Conservation (phyloP, 1,140 invertebrate genomes). For the Leptopilina clavipes region DNA sequence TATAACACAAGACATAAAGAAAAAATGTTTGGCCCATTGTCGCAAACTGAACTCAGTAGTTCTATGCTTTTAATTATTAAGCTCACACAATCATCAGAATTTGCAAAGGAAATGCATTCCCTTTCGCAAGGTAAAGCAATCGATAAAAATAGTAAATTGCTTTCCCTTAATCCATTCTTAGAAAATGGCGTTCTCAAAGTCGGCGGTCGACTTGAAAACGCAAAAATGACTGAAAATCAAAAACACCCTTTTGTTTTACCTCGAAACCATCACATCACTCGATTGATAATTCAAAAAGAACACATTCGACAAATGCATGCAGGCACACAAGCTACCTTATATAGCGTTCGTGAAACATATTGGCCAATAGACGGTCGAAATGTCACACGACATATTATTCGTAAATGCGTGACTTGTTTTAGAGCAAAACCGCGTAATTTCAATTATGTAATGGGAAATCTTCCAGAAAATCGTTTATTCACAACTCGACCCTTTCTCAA, state of each 20-base stretch:
- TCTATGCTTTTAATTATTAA: neutral
- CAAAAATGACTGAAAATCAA: neutral
- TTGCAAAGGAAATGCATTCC: neutral
- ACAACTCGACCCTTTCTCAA: neutral
- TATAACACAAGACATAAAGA: neutral
- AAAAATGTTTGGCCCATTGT: neutral
- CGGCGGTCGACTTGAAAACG: neutral
- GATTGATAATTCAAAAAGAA: neutral
- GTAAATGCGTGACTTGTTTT: neutral
- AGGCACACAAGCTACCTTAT: neutral
- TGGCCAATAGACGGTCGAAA: neutral
- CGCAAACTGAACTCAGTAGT: neutral
- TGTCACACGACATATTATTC: neutral
- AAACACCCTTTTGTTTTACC: neutral
- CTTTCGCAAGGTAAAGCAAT: neutral
- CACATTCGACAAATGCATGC: neutral
- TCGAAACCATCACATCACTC: neutral
- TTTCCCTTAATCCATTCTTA: neutral
- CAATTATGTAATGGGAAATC: slow-evolving; percentile 8
- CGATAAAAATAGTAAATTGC: neutral
- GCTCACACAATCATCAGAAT: neutral
- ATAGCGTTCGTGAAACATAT: slow-evolving; percentile 4
- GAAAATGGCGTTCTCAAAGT: neutral
- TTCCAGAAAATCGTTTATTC: neutral
- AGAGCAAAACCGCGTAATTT: neutral